phyloP scores from a whole-genome alignment of 2,113 vertebrate genomes.

The Rhabdornis inornatus region DNA sequence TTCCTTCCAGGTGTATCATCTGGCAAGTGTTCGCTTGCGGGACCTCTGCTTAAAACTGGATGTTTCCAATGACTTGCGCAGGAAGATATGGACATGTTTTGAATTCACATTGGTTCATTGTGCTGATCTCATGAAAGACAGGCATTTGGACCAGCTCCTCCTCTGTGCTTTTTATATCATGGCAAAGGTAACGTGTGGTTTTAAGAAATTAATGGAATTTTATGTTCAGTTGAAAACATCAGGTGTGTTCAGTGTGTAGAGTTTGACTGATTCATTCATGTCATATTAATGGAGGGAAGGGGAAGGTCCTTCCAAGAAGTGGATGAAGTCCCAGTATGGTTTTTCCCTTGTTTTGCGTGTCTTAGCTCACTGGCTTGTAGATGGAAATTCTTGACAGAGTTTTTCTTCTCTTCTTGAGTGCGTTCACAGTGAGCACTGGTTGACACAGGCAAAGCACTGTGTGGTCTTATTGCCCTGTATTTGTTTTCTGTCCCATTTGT shows the following conservation, averaged over 20 bases:
- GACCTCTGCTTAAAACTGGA: conserved; percentile 91
- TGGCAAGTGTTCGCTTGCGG: conserved; percentile 91
- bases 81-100: conserved; percentile 97
- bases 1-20: conserved; percentile 87
- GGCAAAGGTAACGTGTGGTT: conserved; percentile 76
- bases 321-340: neutral
- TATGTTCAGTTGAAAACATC: neutral
- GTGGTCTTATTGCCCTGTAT: neutral
- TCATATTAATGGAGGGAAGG: neutral
- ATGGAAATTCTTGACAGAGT: neutral
- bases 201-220: neutral
- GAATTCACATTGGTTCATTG: conserved; percentile 89
- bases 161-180: conserved; percentile 95
- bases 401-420: neutral
- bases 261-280: neutral
- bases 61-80: conserved; percentile 85
- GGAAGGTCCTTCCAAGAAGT: neutral
- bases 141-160: conserved; percentile 95
- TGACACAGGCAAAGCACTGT: neutral
- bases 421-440: neutral
- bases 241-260: neutral
- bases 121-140: conserved; percentile 87
- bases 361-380: neutral
- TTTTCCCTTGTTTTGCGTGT: neutral
- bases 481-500: neutral